Conservation (phyloP, 2,113 vertebrate genomes). For the Centropus bengalensis region DNA sequence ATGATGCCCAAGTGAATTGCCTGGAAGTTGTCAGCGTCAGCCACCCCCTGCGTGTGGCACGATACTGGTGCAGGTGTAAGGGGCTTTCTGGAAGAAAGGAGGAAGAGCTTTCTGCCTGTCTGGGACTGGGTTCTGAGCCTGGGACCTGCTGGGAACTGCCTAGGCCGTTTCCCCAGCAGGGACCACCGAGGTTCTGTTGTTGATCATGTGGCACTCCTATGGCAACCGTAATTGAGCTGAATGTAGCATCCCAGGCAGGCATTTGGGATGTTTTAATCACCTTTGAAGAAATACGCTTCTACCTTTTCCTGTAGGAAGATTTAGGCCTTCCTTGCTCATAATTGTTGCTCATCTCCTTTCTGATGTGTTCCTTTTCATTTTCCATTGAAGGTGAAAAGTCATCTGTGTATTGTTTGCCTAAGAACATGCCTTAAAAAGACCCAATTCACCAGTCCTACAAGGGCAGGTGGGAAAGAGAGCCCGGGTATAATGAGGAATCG, state of each 20-base stretch:
- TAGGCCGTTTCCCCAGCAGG: rapidly evolving
- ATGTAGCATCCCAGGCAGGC: neutral
- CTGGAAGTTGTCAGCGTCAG: neutral
- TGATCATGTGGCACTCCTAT: neutral
- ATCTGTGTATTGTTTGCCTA: neutral
- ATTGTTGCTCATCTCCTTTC: neutral
- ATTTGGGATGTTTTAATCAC: neutral
- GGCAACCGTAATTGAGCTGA: neutral
- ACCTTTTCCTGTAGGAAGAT: neutral
- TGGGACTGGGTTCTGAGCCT: neutral
- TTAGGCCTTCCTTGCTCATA: neutral
- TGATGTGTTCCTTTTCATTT: neutral
- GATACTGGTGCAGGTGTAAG: neutral
- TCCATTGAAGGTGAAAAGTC: neutral
- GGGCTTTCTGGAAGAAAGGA: too few species aligned
- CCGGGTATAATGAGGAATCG: neutral
- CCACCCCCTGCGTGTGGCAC: neutral
- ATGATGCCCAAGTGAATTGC: neutral
- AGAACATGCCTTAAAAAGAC: neutral
- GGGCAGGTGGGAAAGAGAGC: neutral
- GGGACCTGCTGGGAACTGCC: neutral
- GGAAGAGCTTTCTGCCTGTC: neutral
- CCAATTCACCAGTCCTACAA: neutral
- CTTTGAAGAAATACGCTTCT: neutral
- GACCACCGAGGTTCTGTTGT: neutral